phyloP scores from a whole-genome alignment of 2,888 invertebrate genomes.

The Anthrax anthrax region DNA sequence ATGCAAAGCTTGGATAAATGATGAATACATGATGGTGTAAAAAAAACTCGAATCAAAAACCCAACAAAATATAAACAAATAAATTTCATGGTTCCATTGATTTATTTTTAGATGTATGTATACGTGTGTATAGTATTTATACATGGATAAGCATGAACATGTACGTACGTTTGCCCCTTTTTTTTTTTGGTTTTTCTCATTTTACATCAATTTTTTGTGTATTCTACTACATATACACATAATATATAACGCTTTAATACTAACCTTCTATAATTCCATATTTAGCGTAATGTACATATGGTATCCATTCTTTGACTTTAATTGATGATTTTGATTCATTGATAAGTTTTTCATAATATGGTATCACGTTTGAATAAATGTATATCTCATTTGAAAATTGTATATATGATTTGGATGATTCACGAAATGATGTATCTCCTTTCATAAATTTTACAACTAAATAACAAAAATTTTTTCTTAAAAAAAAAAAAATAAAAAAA shows the following conservation, averaged over 20 bases:
- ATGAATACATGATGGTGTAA: no score
- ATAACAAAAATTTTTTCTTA: constrained; percentile 8
- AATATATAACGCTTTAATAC: neutral
- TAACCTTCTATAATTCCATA: constrained; percentile 25
- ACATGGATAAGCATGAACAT: no score
- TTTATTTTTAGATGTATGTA: no score
- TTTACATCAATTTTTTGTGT: neutral
- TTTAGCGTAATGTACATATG: constrained; percentile 21
- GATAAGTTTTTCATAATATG: constrained; percentile 23
- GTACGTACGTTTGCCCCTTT: no score
- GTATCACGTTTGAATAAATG: constrained; percentile 24
- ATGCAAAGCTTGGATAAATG: no score
- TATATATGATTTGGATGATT: constrained; percentile 22
- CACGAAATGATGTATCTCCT: constrained; percentile 24
- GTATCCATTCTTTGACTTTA: constrained; percentile 19
- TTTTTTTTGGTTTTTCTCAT: no score
- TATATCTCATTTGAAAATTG: constrained; percentile 30
- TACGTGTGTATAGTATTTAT: no score
- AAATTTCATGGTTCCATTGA: no score
- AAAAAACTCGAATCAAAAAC: no score
- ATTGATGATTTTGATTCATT: constrained; percentile 11
- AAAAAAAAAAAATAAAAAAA: no score
- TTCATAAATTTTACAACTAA: constrained; percentile 30
- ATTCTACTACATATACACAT: no score
- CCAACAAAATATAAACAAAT: no score